Evolutionary conservation across 2,113 vertebrate genomes (phyloP), one percentile per base, ranked within the genome.

Genomic region (Rhizomys pruinosus): DNA sequence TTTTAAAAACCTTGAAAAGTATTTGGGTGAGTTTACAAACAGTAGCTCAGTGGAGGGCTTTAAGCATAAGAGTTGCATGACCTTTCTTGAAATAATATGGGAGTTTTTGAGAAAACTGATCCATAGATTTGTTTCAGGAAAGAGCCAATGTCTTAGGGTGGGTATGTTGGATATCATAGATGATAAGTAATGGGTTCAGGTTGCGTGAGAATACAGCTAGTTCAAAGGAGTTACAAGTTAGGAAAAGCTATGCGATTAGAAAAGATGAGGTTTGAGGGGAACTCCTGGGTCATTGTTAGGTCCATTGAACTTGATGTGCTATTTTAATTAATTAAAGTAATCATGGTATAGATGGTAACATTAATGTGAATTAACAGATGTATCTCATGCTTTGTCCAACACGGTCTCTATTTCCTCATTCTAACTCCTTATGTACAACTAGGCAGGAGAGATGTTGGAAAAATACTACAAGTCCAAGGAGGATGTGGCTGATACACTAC

Each of bases 391-490:
- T 3, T 71, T 94, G 82, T 10, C 19, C 57, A 59, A 78, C 4
- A 29, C 34, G 61, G 47, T 89, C 27, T 37, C n/a, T 7, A 1
- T 52, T 52, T 52, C 47, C 47, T 52, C 47, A 52, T 52, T 52
- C 47, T 52, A 52, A 52, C 47, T 52, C 47, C 47, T 52, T 52
- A 7, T 52, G 47, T 52, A 6, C n/a, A 39, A 39, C 1, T 34
- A 97, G 96, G 77, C 96, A 55, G 87, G 82, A 44, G 76, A 73
- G 2, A 66, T 69, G 6, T 66, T 97, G 27, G 78, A 90, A 52
- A 87, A 73, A 5, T 97, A 96, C 19, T 55, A 96, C 19, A 47
- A 94, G 32, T 84, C 90, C 52, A 97, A 91, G 80, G 69, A 96
- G 5, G 12, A 5, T 1, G 15, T 95, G n/a, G 71, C 37, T 44